Base-by-base conservation (phyloP, 2,888 invertebrate species). In the Hirtodrosophila histrioides region DNA sequence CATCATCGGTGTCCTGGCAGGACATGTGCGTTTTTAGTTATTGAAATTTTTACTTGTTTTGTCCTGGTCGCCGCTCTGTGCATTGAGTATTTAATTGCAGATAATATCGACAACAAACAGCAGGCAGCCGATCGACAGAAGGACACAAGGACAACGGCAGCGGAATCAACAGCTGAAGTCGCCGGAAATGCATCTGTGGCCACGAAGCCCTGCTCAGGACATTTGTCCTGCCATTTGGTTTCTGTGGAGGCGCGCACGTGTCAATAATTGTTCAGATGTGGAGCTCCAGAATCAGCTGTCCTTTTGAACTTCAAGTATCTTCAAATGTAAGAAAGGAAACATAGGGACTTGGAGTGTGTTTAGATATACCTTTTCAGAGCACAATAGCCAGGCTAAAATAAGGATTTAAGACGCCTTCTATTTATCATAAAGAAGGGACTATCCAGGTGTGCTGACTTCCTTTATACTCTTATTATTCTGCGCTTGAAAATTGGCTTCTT, bases 41-140 rank as follows among this genome's bases (percentile, higher is more conserved):
- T 84, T 84, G 88, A 88, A 84, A 86, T 88, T 88, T 86, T 83
- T 88, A 83, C 86, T 86, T 86, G 86, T 82, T 75, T 71, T 86
- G 84, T 78, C 84, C 82, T 62, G 62, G 31, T 50, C 57, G 54
- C 40, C 50, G 62, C 85, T 69, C 69, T 78, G 88, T 88, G 82
- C 88, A 86, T 89, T 86, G 89, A 88, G 86, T 82, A 86, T 80
- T 86, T 88, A 88, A 89, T 87, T 83, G 78, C 78, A 77, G 89
- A 89, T 89, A 87, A 86, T 83, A 89, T 89, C 89, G 88, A 87
- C 78, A 82, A 72, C 55, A 70, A 57, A 67, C 64, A 77, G 62
- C 78, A 71, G 27, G 27, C 39, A 29, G 51, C 53, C 23, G 27
- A 27, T 35, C 24, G 41, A 45, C 56, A 35, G 33, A 35, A 24